Percentiles rank a stretch among this genome's conserved stretches.
Conservation (phyloP, 2,888 invertebrate genomes). For the Lissocephala sabroskyi region DNA sequence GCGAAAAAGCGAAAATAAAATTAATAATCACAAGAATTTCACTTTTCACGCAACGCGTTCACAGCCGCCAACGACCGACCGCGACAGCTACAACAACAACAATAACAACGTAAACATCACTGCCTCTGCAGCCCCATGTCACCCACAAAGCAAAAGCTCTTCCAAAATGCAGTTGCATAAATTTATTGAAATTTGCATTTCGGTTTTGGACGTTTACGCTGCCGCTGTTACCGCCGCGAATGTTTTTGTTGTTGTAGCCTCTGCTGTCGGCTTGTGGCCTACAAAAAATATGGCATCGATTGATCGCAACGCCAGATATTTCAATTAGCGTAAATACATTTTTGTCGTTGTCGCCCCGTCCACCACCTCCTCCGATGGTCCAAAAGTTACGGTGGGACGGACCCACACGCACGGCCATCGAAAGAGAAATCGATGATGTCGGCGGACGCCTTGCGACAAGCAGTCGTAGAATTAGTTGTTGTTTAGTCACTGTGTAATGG, state of each 20-base stretch:
- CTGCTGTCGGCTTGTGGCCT: slow-evolving; percentile 42
- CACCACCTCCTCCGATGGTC: background rate
- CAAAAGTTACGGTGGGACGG: background rate
- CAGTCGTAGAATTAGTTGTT: slow-evolving; percentile 30
- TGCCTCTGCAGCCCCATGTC: slow-evolving; percentile 42
- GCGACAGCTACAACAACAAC: slow-evolving; percentile 25
- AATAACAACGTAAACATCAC: slow-evolving; percentile 13
- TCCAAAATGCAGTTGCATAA: slow-evolving; percentile 54
- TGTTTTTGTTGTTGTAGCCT: slow-evolving; percentile 17
- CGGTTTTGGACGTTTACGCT: slow-evolving; percentile 38
- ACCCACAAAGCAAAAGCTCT: slow-evolving; percentile 40
- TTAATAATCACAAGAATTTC: slow-evolving; percentile 65
- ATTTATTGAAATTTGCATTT: slow-evolving; percentile 65
- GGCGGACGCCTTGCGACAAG: slow-evolving; percentile 8
- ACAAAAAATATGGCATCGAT: slow-evolving; percentile 62
- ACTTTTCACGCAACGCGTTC: slow-evolving; percentile 60
- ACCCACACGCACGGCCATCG: slow-evolving; percentile 11
- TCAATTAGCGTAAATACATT: slow-evolving; percentile 67
- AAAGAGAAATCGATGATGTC: slow-evolving; percentile 52
- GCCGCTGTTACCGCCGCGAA: too few species aligned
- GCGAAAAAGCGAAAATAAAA: too few species aligned
- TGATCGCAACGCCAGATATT: slow-evolving; percentile 65
- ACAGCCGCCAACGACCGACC: slow-evolving; percentile 31
- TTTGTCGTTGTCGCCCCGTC: slow-evolving; percentile 45
- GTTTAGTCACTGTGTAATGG: too few species aligned